Evolutionary conservation across 2,888 invertebrate species (phyloP), one percentile per base, ranked within the genome.

Genomic region (Norana najaformis): DNA sequence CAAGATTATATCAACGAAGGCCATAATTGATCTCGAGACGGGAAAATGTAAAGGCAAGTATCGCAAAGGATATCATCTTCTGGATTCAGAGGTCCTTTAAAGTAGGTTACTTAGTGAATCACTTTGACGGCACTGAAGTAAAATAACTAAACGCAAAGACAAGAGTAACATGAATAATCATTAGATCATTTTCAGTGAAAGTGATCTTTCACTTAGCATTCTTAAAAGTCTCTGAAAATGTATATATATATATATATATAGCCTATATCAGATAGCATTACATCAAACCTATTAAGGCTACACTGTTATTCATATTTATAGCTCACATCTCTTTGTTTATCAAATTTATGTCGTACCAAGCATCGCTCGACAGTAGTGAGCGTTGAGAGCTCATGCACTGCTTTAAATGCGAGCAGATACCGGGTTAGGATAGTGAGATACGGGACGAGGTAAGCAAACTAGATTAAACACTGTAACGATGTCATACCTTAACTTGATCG

Each of bases 1-100:
- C 96, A 98, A 97, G 96, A 99, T 99, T 95, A 98, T 98, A 95
- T 99, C 99, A 95, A 99, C 99, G 95, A 99, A 99, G 96, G 99
- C 99, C 95, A 99, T 99, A 96, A 96, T 99, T 96, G 99, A 99
- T 96, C 99, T 99, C 96, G 97, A 97, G 96, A 99, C 98, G 95
- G 98, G 98, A 96, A 98, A 98, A 96, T 99, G 99, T 97, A 99
- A 98, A 97, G 99, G 98, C 98, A 37, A 41, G 69, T 69, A 69
- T 47, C 20, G 23, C 47, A 47, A 23, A 20, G 47, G 41, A n/a
- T n/a, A n/a, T n/a, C n/a, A n/a, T n/a, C n/a, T n/a, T n/a, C n/a
- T 41, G 30, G 23, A 53, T 30, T 69, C 16, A 0, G 30, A 69
- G 13, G 69, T n/a, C n/a, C 69, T 69, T 69, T n/a, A n/a, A 4